phyloP scores from a whole-genome alignment of 2,888 invertebrate species.

The Drosophila falleni region DNA sequence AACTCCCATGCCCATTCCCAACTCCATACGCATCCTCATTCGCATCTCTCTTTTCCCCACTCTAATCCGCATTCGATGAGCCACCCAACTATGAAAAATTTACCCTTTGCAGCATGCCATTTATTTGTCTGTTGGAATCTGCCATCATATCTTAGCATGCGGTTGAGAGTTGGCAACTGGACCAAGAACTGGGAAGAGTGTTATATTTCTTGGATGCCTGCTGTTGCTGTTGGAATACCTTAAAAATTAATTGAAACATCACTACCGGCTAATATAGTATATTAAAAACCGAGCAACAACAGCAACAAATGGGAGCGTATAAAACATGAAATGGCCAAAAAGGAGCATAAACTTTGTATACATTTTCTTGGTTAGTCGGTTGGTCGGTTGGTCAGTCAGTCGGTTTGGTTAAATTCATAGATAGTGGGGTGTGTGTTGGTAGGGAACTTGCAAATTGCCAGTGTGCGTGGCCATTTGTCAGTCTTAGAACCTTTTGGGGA shows the following conservation, averaged over 20 bases:
- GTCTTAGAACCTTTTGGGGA: constrained; percentile 64
- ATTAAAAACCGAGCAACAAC: constrained; percentile 65
- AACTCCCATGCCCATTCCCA: not conserved
- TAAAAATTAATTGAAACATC: constrained; percentile 82
- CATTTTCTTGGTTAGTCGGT: constrained; percentile 9
- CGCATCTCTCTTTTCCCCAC: not conserved
- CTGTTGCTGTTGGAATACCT: constrained; percentile 50
- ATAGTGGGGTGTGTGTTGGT: not conserved
- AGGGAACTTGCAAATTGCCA: constrained; percentile 70
- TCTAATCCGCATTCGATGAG: constrained; percentile 28
- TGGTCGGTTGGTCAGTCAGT: not conserved
- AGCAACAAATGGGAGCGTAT: constrained; percentile 54
- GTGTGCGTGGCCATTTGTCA: constrained; percentile 77
- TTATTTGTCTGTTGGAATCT: constrained; percentile 73
- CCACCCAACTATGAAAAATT: constrained; percentile 76
- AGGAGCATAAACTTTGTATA: constrained; percentile 45
- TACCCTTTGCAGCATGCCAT: constrained; percentile 76
- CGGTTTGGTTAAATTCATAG: not conserved
- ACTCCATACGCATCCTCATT: not conserved
- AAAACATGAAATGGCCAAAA: constrained; percentile 59
- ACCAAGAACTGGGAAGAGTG: not conserved
- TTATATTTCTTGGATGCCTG: constrained; percentile 17
- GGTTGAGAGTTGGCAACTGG: constrained; percentile 40
- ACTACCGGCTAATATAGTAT: constrained; percentile 71
- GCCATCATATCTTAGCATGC: constrained; percentile 76